These are phyloP conservation scores for Eurosta solidaginis DNA, from an alignment of 1,140 invertebrate genomes.

Conservation along the genomic window DNA sequence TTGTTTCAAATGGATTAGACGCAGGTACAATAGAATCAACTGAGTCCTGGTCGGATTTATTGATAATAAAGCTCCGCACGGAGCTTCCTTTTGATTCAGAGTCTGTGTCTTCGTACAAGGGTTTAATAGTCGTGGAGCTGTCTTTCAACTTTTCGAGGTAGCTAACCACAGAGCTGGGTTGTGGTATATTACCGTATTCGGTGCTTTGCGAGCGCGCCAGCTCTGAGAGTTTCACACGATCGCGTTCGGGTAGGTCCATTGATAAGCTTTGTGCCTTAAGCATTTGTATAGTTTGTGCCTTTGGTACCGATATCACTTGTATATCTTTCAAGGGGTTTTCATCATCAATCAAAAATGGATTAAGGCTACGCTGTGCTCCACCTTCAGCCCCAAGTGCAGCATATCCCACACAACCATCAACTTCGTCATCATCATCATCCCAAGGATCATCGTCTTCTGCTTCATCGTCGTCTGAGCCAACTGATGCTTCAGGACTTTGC, in stretches of 20 bases:
- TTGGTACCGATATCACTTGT: constrained; percentile 44
- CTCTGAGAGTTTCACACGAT: constrained; percentile 23
- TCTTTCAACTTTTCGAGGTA: constrained; percentile 49
- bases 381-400: constrained; percentile 11
- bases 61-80: constrained; percentile 52
- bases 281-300: constrained; percentile 46
- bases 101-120: constrained; percentile 56
- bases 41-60: constrained; percentile 49
- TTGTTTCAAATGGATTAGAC: constrained; percentile 46
- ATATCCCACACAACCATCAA: constrained; percentile 32
- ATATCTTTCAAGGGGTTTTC: constrained; percentile 51
- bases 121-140: constrained; percentile 35
- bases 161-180: constrained; percentile 18
- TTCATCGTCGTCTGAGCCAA: constrained; percentile 41
- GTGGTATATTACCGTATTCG: not conserved
- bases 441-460: constrained; percentile 33
- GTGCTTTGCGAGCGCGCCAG: not conserved
- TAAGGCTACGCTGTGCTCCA: constrained; percentile 29
- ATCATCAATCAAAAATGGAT: constrained; percentile 39
- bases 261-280: constrained; percentile 38
- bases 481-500: constrained; percentile 39
- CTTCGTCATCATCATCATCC: constrained; percentile 37
- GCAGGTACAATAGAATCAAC: constrained; percentile 37
- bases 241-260: constrained; percentile 31
- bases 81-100: constrained; percentile 65